Base-by-base conservation (phyloP, 2,888 invertebrate genomes). In the Stramonita haemastoma region DNA sequence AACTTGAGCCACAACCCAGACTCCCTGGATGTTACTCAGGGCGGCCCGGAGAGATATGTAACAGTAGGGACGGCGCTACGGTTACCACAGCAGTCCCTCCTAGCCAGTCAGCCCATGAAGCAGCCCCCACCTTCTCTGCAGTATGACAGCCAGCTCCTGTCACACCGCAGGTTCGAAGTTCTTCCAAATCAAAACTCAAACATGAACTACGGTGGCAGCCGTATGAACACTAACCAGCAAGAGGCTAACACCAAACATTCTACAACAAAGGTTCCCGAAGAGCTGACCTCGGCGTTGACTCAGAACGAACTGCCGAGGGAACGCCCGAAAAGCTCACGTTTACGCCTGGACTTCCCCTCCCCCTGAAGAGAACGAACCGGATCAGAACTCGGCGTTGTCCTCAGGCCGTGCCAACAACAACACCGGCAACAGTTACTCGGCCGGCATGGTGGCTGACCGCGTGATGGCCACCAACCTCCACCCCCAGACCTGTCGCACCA, bases 341-440 rank as follows among this genome's bases (percentile, higher is more conserved):
- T 92, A 93, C 86, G 94, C 93, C 8, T 94, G 94, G 93, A 92
- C 93, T 11, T 93, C 93, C 2, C 93, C 94, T 1, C 92, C 93
- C 22, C 93, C 94, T 34, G 92, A 87, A 32, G 79, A 87, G 66
- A 46, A 91, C 29, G 91, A 92, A 29, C 90, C 89, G 17, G 90
- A 89, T 29, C 92, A 87, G 26, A 89, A 86, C 32, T 70, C 89
- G 56, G 90, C 91, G 29, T 92, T 93, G 29, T 91, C 93, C 91
- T 84, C 91, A 70, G 90, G 91, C 73, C 91, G 89, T 57, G 91
- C 93, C 34, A 88, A 90, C 83, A 93, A 57, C 17, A 57, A 26
- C 34, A 92, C 92, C 29, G 88, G 90, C 85, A 29, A 36, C 22
- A 26, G 36, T n/a, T 89, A 84, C 46, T 83, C 84, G 6, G 60